These are phyloP conservation scores for Steatocranus sp. DNA, from an alignment of 2,797 vertebrate genomes.

Conservation along the genomic window DNA sequence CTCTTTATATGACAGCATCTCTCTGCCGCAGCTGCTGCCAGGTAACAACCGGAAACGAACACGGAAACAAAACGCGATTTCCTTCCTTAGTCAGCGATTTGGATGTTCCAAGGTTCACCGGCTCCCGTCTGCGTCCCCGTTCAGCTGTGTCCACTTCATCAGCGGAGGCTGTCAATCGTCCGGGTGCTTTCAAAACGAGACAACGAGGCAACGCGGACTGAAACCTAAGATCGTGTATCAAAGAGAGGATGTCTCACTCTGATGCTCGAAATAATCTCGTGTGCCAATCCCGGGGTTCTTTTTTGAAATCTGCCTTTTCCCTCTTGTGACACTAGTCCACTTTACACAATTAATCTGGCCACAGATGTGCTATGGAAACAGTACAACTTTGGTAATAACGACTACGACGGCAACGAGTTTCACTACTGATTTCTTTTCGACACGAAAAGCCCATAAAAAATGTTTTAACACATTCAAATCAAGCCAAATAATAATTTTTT, in stretches of 20 bases:
- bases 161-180: neutral
- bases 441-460: neutral
- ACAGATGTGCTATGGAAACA: neutral
- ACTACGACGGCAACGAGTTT: neutral
- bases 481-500: neutral
- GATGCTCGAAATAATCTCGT: neutral
- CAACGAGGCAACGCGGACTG: slow-evolving; percentile 33
- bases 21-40: neutral
- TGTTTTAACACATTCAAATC: neutral
- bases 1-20: slow-evolving; percentile 15
- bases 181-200: neutral
- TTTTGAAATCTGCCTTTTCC: neutral
- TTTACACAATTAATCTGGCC: neutral
- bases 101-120: neutral
- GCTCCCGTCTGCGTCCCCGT: neutral
- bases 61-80: neutral
- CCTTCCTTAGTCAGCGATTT: neutral
- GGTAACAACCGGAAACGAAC: slow-evolving; percentile 13
- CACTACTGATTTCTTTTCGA: neutral
- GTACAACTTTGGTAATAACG: neutral
- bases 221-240: neutral
- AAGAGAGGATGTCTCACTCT: neutral
- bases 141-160: neutral
- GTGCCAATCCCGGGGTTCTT: neutral
- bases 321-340: neutral